Conservation (phyloP, 1,140 invertebrate genomes). For the Aradophagus sp. region DNA sequence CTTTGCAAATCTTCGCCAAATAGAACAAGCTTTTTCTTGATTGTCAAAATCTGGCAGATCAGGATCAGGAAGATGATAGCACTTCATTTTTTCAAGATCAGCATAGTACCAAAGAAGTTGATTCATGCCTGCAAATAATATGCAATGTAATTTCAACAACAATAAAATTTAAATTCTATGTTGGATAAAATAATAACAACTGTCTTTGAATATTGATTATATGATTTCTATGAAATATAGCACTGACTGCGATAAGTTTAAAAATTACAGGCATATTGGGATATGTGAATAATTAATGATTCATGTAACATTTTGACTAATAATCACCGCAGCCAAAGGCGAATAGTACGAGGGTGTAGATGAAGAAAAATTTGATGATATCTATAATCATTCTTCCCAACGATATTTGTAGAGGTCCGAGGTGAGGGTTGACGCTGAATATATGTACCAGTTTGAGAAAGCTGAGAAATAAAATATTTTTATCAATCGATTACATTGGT, state of each 20-base stretch:
- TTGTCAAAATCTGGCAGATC: slow-evolving; percentile 84
- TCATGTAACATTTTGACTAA: slow-evolving; percentile 4
- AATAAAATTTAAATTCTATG: no score
- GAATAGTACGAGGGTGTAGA: slow-evolving; percentile 91
- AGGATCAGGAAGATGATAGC: slow-evolving; percentile 81
- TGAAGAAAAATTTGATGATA: slow-evolving; percentile 95
- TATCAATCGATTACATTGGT: slow-evolving; percentile 9
- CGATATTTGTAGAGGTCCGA: slow-evolving; percentile 92
- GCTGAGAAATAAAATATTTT: slow-evolving; percentile 68
- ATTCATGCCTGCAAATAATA: slow-evolving; percentile 81
- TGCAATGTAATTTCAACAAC: not conserved
- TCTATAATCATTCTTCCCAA: slow-evolving; percentile 94
- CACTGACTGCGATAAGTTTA: no score
- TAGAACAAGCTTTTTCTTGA: slow-evolving; percentile 86
- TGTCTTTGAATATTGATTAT: no score
- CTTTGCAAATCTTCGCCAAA: slow-evolving; percentile 91
- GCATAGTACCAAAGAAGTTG: slow-evolving; percentile 97
- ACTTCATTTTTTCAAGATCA: slow-evolving; percentile 89
- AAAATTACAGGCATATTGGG: not conserved
- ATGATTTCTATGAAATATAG: no score
- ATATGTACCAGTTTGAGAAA: slow-evolving; percentile 96
- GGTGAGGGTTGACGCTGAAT: slow-evolving; percentile 95
- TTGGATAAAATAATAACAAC: no score
- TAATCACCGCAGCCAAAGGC: slow-evolving; percentile 89
- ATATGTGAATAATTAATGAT: slow-evolving; percentile 14